phyloP scores from a whole-genome alignment of 2,888 invertebrate genomes.

The Andrena hattorfiana region DNA sequence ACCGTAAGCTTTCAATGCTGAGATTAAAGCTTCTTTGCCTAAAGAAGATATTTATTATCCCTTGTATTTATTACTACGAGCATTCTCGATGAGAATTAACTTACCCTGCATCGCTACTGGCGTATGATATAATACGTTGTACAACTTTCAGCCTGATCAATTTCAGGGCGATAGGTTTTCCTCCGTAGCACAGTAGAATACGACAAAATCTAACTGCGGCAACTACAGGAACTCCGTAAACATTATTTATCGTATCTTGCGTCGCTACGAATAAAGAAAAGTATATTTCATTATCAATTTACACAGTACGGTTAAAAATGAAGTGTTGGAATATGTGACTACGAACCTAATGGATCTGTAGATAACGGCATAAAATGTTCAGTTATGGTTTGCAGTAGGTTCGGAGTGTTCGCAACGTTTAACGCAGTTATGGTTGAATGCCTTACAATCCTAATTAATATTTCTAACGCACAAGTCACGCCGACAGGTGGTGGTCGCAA shows the following conservation, averaged over 20 bases:
- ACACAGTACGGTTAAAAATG: neutral
- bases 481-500: slow-evolving; percentile 90
- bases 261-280: slow-evolving; percentile 53
- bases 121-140: slow-evolving; percentile 86
- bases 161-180: slow-evolving; percentile 75
- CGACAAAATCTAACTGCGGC: slow-evolving; percentile 91
- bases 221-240: slow-evolving; percentile 89
- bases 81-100: slow-evolving; percentile 1
- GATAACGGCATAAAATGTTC: slow-evolving; percentile 87
- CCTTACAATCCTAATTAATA: slow-evolving; percentile 92
- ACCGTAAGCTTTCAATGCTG: slow-evolving; percentile 79
- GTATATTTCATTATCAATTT: slow-evolving; percentile 13
- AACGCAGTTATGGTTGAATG: slow-evolving; percentile 90
- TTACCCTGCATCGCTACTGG: slow-evolving; percentile 85
- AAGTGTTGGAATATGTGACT: neutral
- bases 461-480: slow-evolving; percentile 91
- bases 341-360: slow-evolving; percentile 69
- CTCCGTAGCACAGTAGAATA: slow-evolving; percentile 87
- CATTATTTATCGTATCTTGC: slow-evolving; percentile 84
- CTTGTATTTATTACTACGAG: neutral
- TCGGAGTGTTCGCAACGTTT: slow-evolving; percentile 88
- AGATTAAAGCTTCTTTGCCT: slow-evolving; percentile 72
- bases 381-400: slow-evolving; percentile 88
- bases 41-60: slow-evolving; percentile 29
- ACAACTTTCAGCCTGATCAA: slow-evolving; percentile 85